Percentiles rank a stretch among this genome's conserved stretches.
Evolutionary conservation across 2,888 invertebrate genomes (phyloP).

Genomic region (Tholera decimalis): DNA sequence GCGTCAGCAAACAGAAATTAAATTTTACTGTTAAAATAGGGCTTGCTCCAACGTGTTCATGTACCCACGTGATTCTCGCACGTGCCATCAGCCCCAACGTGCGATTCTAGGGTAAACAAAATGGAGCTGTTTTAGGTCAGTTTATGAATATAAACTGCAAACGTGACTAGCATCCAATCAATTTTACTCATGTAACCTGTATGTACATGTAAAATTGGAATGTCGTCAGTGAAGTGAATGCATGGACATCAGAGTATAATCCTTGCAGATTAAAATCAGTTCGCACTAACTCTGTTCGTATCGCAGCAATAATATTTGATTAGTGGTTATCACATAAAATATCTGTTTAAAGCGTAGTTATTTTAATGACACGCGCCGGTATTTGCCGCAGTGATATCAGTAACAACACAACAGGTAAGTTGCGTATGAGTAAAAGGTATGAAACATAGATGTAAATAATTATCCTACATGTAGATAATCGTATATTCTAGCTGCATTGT

Average conservation of each 20-base stretch:
- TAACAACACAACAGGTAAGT: constrained; percentile 10
- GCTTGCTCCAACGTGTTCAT: constrained; percentile 53
- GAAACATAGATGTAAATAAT: not conserved
- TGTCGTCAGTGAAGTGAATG: constrained; percentile 26
- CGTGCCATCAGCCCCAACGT: constrained; percentile 72
- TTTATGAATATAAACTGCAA: constrained; percentile 64
- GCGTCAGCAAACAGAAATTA: constrained; percentile 19
- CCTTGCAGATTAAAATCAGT: constrained; percentile 56
- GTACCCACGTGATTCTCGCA: constrained; percentile 70
- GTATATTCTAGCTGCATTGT: constrained; percentile 22
- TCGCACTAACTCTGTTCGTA: constrained; percentile 39
- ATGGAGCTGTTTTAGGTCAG: constrained; percentile 66
- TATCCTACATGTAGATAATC: not conserved
- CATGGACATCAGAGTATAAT: constrained; percentile 16
- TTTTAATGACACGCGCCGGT: constrained; percentile 27
- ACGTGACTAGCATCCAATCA: constrained; percentile 54
- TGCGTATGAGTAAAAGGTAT: not conserved
- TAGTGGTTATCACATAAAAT: constrained; percentile 59
- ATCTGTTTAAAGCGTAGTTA: constrained; percentile 35
- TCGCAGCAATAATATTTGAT: constrained; percentile 54
- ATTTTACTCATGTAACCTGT: not conserved
- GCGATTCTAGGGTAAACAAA: constrained; percentile 69
- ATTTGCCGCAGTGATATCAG: constrained; percentile 35
- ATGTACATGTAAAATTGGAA: no score
- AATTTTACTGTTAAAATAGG: constrained; percentile 24